Percentiles rank a stretch among this genome's conserved stretches.
Evolutionary conservation across 2,113 vertebrate genomes (phyloP).

Genomic region (Corapipo altera): DNA sequence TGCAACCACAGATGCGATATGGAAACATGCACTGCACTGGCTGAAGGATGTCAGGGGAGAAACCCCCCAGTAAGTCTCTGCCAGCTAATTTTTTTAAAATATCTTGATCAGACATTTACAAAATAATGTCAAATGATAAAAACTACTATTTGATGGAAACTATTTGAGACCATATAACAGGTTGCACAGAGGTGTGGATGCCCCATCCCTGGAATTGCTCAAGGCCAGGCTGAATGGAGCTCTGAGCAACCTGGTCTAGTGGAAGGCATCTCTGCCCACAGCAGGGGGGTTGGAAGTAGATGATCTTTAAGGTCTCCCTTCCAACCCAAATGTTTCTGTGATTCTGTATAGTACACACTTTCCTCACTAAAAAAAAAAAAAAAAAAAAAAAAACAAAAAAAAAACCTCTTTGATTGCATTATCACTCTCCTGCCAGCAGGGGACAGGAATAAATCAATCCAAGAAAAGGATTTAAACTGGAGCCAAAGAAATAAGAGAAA

Average conservation of each 20-base stretch:
- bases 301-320: not conserved
- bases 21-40: not conserved
- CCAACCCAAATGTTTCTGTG: not conserved
- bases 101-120: not conserved
- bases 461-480: not conserved
- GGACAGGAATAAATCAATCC: not conserved
- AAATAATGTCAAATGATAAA: not conserved
- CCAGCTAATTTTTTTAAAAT: not conserved
- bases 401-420: not conserved
- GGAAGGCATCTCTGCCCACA: not conserved
- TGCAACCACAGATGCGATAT: too few species aligned
- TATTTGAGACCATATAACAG: not conserved
- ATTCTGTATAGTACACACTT: not conserved
- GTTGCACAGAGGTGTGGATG: not conserved
- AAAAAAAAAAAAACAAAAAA: not conserved
- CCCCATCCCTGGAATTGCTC: not conserved
- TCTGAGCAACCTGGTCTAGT: not conserved
- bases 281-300: not conserved
- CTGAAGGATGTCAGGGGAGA: not conserved
- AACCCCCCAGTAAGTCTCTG: not conserved
- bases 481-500: not conserved
- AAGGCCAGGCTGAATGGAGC: not conserved
- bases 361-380: not conserved
- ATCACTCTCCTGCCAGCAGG: not conserved
- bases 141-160: not conserved